Conservation (phyloP, 2,113 vertebrate species). For the Oreochromis niloticus region DNA sequence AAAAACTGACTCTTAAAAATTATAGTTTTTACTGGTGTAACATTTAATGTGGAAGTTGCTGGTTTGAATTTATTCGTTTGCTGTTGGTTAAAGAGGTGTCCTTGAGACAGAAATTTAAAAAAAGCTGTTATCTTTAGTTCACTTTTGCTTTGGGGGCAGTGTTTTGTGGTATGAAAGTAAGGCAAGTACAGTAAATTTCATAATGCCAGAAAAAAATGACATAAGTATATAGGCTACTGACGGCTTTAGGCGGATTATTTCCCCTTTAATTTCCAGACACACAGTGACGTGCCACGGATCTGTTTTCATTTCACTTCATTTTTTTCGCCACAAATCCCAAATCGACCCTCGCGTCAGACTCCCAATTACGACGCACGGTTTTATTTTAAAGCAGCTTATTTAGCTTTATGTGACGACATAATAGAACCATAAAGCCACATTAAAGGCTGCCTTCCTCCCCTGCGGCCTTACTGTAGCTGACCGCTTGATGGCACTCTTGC, state of each 20-base stretch:
- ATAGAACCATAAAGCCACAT: conserved; percentile 48
- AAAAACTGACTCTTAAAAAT: not conserved
- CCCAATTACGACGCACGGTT: conserved; percentile 15
- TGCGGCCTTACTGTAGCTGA: not conserved
- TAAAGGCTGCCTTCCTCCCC: not conserved
- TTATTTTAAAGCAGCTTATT: conserved; percentile 40
- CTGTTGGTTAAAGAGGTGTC: not conserved
- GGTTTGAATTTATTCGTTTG: not conserved
- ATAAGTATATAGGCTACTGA: not conserved
- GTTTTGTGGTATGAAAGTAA: not conserved
- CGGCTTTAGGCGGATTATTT: not conserved
- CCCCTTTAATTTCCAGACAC: not conserved
- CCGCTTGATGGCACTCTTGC: conserved; percentile 84
- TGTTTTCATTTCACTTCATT: not conserved
- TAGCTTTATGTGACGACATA: conserved; percentile 46
- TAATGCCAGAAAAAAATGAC: not conserved
- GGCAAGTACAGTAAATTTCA: not conserved
- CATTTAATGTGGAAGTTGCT: not conserved
- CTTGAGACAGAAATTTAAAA: not conserved
- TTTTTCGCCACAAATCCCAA: not conserved
- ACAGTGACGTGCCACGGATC: not conserved
- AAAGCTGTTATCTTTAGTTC: not conserved
- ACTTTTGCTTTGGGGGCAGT: not conserved
- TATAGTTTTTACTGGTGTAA: not conserved
- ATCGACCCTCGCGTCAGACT: not conserved